These are phyloP conservation scores for Austrofundulus limnaeus DNA, from an alignment of 2,113 vertebrate genomes.

Conservation along the genomic window DNA sequence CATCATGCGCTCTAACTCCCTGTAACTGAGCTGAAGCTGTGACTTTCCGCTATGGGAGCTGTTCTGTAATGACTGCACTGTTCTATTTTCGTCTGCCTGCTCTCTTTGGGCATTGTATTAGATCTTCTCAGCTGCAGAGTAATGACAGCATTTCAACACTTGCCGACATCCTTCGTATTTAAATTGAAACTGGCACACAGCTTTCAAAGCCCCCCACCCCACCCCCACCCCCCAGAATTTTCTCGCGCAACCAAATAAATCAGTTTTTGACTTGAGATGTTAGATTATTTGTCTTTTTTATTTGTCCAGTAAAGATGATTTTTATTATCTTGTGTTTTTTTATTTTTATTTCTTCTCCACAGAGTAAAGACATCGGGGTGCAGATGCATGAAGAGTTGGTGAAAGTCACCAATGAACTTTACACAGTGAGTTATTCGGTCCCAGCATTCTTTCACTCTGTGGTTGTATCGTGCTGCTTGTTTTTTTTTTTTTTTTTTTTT, in stretches of 20 bases:
- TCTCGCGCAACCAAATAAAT: conserved; percentile 8
- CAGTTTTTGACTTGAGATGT: conserved; percentile 7
- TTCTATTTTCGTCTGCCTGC: conserved; percentile 61
- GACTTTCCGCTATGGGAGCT: conserved; percentile 51
- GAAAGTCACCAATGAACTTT: conserved; percentile 96
- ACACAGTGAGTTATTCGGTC: conserved; percentile 86
- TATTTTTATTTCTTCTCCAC: conserved; percentile 34
- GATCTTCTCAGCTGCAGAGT: conserved; percentile 50
- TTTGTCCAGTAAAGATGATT: conserved; percentile 8
- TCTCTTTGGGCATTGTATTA: conserved; percentile 56
- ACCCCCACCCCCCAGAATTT: background rate
- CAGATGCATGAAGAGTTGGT: conserved; percentile 95
- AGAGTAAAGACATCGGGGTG: conserved; percentile 96
- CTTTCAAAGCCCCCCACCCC: conserved; percentile 4
- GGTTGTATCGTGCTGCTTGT: background rate
- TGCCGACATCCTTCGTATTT: conserved; percentile 43
- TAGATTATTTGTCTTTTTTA: conserved; percentile 18
- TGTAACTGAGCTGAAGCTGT: conserved; percentile 53
- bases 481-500: no score
- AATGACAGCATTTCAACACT: conserved; percentile 50
- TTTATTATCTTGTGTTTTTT: background rate
- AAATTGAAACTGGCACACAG: conserved; percentile 22
- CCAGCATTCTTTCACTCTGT: background rate
- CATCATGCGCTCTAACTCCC: conserved; percentile 51
- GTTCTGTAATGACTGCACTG: conserved; percentile 43